phyloP scores from a whole-genome alignment of 2,797 vertebrate species.

The Chloroceryle amazona region DNA sequence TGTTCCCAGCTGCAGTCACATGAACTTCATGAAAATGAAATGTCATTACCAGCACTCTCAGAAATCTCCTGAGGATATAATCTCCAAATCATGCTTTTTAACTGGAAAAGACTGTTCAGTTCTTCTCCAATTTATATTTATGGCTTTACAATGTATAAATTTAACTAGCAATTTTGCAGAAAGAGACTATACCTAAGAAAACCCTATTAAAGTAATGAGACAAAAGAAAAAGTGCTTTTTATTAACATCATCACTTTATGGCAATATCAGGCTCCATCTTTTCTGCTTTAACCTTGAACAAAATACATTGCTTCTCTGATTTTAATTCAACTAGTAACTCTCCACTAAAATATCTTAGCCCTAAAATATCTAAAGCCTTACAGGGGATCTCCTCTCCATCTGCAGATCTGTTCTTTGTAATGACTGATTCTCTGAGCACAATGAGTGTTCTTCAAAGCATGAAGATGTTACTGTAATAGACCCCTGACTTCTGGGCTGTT shows the following conservation, averaged over 20 bases:
- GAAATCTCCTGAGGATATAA: background rate
- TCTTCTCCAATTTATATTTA: conserved; percentile 29
- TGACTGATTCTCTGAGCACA: background rate
- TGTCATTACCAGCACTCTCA: background rate
- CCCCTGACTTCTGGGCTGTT: background rate
- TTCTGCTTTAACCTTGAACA: background rate
- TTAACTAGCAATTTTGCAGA: background rate
- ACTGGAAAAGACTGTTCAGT: background rate
- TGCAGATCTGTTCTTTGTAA: background rate
- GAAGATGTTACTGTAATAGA: background rate
- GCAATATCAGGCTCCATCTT: background rate
- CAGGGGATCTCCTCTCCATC: background rate
- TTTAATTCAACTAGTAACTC: conserved; percentile 1
- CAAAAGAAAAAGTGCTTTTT: background rate
- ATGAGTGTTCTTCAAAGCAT: background rate
- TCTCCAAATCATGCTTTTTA: conserved; percentile 7
- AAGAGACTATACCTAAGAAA: conserved; percentile 1
- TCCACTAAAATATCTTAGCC: background rate
- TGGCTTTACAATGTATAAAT: background rate
- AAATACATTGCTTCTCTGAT: conserved; percentile 10
- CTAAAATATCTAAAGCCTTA: background rate
- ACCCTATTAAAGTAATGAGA: background rate
- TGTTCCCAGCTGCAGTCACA: background rate
- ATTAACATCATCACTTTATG: background rate
- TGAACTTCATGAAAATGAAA: conserved; percentile 1